phyloP scores from a whole-genome alignment of 2,888 invertebrate species.

The Cepaea hortensis region DNA sequence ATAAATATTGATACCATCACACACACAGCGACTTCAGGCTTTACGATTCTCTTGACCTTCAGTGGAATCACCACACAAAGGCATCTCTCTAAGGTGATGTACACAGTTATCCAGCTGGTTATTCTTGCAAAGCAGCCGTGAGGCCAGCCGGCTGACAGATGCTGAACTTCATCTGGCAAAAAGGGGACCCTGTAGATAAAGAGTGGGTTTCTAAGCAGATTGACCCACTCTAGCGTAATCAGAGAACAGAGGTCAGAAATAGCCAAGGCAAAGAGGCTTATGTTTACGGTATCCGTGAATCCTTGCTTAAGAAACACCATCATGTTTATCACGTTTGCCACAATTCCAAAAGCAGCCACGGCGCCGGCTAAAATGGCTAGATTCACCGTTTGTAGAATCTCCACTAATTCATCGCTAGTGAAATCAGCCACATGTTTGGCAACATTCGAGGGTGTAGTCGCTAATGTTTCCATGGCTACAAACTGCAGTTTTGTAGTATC shows the following conservation, averaged over 20 bases:
- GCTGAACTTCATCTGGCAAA: slow-evolving; percentile 16
- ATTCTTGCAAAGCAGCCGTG: slow-evolving; percentile 23
- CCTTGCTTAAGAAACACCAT: slow-evolving; percentile 12
- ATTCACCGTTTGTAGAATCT: not conserved
- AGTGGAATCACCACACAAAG: slow-evolving; percentile 9
- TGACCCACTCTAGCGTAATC: slow-evolving; percentile 10
- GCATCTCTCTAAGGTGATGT: slow-evolving; percentile 21
- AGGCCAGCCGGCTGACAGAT: slow-evolving; percentile 14
- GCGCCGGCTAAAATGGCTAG: not conserved
- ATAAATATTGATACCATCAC: not conserved
- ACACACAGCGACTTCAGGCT: not conserved
- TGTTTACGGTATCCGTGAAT: not conserved
- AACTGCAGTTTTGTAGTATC: too few relatives aligned
- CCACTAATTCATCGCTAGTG: not conserved
- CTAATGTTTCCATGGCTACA: too few relatives aligned
- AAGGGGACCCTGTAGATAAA: slow-evolving; percentile 9
- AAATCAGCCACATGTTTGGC: slow-evolving; percentile 14
- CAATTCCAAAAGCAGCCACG: slow-evolving; percentile 16
- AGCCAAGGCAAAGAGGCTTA: not conserved
- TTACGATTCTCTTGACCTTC: slow-evolving; percentile 29
- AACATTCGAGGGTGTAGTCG: not conserved
- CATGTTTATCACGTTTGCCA: not conserved
- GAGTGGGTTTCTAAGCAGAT: not conserved
- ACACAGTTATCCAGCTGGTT: slow-evolving; percentile 14
- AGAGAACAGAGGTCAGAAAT: slow-evolving; percentile 3